Percentiles rank a stretch among this genome's conserved stretches.
These are phyloP conservation scores for Aphyosemion australe DNA, from an alignment of 2,113 vertebrate genomes.

Conservation along the genomic window DNA sequence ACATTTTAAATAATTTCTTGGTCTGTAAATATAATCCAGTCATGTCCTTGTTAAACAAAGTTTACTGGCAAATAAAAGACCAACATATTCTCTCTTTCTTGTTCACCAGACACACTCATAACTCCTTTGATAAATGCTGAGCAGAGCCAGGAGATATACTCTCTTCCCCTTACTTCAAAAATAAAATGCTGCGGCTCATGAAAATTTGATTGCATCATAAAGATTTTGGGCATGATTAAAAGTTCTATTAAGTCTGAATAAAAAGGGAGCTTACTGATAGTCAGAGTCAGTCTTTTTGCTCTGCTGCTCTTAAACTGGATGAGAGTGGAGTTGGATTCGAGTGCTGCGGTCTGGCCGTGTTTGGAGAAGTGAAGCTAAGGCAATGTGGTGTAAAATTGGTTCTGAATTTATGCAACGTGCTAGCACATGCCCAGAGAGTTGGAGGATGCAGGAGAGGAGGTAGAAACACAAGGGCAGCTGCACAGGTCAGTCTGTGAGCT, in stretches of 20 bases:
- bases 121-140: conserved; percentile 18
- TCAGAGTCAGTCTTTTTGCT: conserved; percentile 48
- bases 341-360: conserved; percentile 29
- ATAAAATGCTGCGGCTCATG: conserved; percentile 43
- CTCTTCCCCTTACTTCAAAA: conserved; percentile 50
- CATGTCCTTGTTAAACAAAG: conserved; percentile 7
- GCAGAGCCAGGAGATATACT: conserved; percentile 23
- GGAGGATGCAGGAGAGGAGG: conserved; percentile 14
- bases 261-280: conserved; percentile 11
- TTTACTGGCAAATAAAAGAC: conserved; percentile 17
- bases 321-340: conserved; percentile 43
- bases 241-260: conserved; percentile 40
- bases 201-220: conserved; percentile 48
- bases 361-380: conserved; percentile 45
- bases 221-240: conserved; percentile 57
- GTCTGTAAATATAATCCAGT: neutral
- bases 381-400: conserved; percentile 75
- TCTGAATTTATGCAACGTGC: conserved; percentile 68
- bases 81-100: conserved; percentile 17
- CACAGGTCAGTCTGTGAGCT: neutral
- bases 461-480: neutral
- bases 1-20: conserved; percentile 14
- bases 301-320: conserved; percentile 56
- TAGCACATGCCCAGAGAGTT: conserved; percentile 45
- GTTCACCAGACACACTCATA: conserved; percentile 22